Conservation (phyloP, 2,113 vertebrate species). For the Tauraco erythrolophus region DNA sequence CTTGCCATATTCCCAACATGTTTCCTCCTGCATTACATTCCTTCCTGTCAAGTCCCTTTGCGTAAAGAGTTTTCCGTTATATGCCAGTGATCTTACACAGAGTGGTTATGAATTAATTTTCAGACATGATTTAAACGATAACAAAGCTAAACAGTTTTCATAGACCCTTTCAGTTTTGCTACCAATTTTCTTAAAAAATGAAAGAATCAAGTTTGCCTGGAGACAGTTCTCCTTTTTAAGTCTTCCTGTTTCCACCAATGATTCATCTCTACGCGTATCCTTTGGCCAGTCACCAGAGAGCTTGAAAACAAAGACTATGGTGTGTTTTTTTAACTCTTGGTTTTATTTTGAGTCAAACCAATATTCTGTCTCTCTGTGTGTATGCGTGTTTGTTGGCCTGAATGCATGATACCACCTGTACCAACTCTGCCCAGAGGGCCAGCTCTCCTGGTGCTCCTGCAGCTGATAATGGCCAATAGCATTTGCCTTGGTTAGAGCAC, state of each 20-base stretch:
- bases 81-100: not conserved
- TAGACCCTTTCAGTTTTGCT: not conserved
- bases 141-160: not conserved
- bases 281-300: not conserved
- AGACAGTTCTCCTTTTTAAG: not conserved
- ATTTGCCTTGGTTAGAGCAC: not conserved
- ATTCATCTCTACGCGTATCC: not conserved
- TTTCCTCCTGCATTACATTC: not conserved
- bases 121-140: not conserved
- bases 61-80: not conserved
- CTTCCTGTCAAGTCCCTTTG: not conserved
- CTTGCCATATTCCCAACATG: not conserved
- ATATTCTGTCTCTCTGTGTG: not conserved
- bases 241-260: not conserved
- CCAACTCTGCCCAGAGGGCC: not conserved
- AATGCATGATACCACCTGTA: not conserved
- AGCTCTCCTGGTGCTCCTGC: not conserved
- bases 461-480: not conserved
- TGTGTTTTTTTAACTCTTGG: not conserved
- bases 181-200: not conserved
- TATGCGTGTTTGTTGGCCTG: not conserved
- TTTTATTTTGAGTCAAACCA: not conserved
- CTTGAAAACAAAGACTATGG: not conserved
- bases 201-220: not conserved
- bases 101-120: not conserved